Percentiles rank a stretch among this genome's conserved stretches.
Evolutionary conservation across 2,888 invertebrate genomes (phyloP).

Genomic region (Dugesia japonica): DNA sequence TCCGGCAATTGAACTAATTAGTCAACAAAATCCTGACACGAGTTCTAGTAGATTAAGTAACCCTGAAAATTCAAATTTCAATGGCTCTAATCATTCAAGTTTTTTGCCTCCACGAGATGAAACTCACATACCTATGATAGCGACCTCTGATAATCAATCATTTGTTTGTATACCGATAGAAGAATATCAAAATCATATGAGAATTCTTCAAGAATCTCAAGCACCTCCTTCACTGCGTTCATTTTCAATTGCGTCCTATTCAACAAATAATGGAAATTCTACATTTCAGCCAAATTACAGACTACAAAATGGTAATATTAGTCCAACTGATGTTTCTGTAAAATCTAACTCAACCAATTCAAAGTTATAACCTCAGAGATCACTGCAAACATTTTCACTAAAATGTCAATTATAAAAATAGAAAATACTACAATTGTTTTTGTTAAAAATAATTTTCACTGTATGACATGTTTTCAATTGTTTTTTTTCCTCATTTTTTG

Average conservation of each 20-base stretch:
- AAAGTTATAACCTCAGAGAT: no score
- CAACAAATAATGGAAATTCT: not conserved
- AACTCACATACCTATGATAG: not conserved
- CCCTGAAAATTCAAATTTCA: not conserved
- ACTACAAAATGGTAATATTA: not conserved
- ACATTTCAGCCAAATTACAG: not conserved
- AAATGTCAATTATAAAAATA: no score
- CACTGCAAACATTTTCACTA: no score
- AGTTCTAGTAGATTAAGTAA: not conserved
- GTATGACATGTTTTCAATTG: no score
- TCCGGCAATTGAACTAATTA: not conserved
- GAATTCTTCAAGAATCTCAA: constrained; percentile 6
- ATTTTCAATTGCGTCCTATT: constrained; percentile 1
- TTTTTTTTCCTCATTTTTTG: no score
- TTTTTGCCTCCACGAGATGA: not conserved
- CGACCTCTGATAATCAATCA: not conserved
- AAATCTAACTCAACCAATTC: not conserved
- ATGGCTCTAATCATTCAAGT: not conserved
- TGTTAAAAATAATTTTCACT: no score
- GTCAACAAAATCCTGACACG: not conserved
- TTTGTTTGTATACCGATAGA: not conserved
- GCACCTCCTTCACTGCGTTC: not conserved
- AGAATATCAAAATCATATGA: constrained; percentile 3
- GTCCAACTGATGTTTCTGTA: constrained; percentile 7
- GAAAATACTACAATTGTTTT: no score